Conservation (phyloP, 1,140 invertebrate genomes). For the Penaeus japonicus region DNA sequence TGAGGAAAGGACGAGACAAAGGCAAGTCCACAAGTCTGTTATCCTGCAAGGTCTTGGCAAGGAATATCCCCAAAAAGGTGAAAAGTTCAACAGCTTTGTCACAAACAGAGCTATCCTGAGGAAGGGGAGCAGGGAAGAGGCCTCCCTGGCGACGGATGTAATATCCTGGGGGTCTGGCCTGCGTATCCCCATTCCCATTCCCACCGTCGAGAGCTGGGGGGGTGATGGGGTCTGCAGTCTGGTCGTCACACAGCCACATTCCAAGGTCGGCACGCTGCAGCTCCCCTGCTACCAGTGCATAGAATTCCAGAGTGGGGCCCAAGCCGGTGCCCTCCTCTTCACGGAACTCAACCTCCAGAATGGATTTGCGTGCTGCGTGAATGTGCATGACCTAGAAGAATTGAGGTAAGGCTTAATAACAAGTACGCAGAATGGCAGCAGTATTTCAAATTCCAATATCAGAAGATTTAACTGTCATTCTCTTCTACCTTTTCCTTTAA, state of each 20-base stretch:
- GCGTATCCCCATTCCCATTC: slow-evolving; percentile 68
- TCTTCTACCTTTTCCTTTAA: too few species aligned
- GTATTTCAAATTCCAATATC: too few species aligned
- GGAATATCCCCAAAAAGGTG: slow-evolving; percentile 92
- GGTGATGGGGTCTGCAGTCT: slow-evolving; percentile 59
- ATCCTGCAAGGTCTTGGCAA: slow-evolving; percentile 97
- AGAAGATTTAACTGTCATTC: too few species aligned
- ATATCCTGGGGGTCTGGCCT: slow-evolving; percentile 82
- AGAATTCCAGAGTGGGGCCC: slow-evolving; percentile 98
- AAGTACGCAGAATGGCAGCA: neutral
- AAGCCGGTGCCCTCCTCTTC: slow-evolving; percentile 98
- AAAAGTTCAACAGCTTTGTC: slow-evolving; percentile 84
- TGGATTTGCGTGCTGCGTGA: slow-evolving; percentile 91
- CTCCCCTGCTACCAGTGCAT: slow-evolving; percentile 94
- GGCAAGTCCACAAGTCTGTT: slow-evolving; percentile 96
- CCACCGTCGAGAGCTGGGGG: slow-evolving; percentile 52
- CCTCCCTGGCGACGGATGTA: slow-evolving; percentile 88
- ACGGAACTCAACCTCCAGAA: slow-evolving; percentile 93
- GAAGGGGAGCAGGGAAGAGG: slow-evolving; percentile 93
- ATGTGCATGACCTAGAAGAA: slow-evolving; percentile 74
- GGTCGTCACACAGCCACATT: slow-evolving; percentile 95
- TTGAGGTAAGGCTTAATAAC: neutral
- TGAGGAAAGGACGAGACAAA: slow-evolving; percentile 91
- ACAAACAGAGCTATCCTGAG: slow-evolving; percentile 74
- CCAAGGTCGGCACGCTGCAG: slow-evolving; percentile 88